Evolutionary conservation across 2,888 invertebrate species (phyloP).

Genomic region (Allacma fusca): DNA sequence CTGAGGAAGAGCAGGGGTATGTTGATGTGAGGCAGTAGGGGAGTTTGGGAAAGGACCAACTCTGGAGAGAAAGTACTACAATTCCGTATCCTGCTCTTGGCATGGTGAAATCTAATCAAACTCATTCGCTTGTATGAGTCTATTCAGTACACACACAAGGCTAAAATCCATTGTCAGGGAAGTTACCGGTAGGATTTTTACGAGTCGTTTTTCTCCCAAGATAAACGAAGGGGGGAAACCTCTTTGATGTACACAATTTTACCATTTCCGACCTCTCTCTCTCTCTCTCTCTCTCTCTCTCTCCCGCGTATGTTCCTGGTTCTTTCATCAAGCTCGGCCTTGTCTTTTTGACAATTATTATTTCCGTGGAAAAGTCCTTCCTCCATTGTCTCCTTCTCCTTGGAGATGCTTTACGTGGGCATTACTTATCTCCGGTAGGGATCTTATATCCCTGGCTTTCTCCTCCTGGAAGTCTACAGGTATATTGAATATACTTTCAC

Average conservation of each 20-base stretch:
- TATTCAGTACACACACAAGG: background rate
- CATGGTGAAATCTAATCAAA: constrained; percentile 27
- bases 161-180: background rate
- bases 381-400: no score
- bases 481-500: background rate
- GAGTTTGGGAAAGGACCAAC: no score
- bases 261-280: constrained; percentile 2
- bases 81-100: no score
- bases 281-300: background rate
- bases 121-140: constrained; percentile 25
- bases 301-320: background rate
- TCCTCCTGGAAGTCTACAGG: background rate
- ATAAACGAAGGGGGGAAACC: background rate
- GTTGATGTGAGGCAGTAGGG: background rate
- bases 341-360: constrained; percentile 10
- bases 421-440: no score
- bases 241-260: constrained; percentile 10
- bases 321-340: background rate
- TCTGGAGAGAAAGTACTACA: background rate
- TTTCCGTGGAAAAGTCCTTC: background rate
- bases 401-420: no score
- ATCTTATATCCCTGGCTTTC: no score
- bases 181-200: constrained; percentile 13
- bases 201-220: constrained; percentile 1
- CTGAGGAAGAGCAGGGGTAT: background rate